Evolutionary conservation across 35 echinoderm and acorn worm genomes (phyloP).

Genomic region (Antedon bifida): DNA sequence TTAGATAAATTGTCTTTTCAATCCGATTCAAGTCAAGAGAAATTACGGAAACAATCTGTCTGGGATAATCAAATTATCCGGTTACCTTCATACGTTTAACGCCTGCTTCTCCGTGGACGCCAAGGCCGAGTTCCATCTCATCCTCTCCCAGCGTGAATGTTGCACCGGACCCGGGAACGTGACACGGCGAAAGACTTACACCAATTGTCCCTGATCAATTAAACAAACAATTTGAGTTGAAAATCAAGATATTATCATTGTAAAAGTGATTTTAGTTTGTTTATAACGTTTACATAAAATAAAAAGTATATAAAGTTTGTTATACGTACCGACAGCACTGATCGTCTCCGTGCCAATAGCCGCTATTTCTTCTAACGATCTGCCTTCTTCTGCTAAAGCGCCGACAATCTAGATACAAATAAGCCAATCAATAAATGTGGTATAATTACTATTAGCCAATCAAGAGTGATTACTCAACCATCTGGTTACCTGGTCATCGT

Average conservation of each 20-base stretch:
- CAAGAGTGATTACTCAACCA: too few relatives aligned
- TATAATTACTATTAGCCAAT: too few relatives aligned
- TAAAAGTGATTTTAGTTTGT: too few relatives aligned
- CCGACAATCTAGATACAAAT: conserved; percentile 1
- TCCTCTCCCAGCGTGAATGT: neutral
- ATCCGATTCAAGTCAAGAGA: too few relatives aligned
- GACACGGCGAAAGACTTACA: neutral
- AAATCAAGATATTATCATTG: too few relatives aligned
- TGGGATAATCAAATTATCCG: too few relatives aligned
- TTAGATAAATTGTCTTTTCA: too few relatives aligned
- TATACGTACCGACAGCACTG: neutral
- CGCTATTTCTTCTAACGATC: neutral
- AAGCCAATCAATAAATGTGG: neutral
- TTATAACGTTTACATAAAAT: too few relatives aligned
- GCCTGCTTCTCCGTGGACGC: conserved; percentile 9
- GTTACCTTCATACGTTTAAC: conserved; percentile 9
- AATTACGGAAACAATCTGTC: too few relatives aligned
- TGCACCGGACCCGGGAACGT: conserved; percentile 5
- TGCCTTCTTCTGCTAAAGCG: neutral
- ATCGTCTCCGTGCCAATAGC: neutral
- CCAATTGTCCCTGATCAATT: neutral
- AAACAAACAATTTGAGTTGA: too few relatives aligned
- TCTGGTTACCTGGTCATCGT: too few relatives aligned
- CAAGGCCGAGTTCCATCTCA: conserved; percentile 19
- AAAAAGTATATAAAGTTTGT: too few relatives aligned